Percentiles rank a stretch among this genome's conserved stretches.
These are phyloP conservation scores for Pyrgus malvae DNA, from an alignment of 2,888 invertebrate species.

Conservation along the genomic window DNA sequence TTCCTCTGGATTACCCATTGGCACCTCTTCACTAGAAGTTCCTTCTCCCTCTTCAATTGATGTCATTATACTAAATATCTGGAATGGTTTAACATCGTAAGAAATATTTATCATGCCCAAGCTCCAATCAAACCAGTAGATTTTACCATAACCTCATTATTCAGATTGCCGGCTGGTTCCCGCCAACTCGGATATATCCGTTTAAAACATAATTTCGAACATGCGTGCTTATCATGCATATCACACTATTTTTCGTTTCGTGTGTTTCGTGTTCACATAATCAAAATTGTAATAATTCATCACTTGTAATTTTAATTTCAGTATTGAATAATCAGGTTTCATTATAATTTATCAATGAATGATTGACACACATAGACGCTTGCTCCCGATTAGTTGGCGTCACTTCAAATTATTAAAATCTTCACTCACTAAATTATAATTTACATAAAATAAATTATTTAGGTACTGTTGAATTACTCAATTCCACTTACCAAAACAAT, in stretches of 20 bases:
- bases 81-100: conserved; percentile 3
- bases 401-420: conserved; percentile 14
- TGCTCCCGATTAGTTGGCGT: conserved; percentile 20
- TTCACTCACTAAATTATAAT: neutral
- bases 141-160: conserved; percentile 37
- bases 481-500: conserved; percentile 71
- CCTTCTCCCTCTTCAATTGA: conserved; percentile 67
- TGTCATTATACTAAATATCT: conserved; percentile 50
- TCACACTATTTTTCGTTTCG: neutral
- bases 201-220: neutral
- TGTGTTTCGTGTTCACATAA: neutral
- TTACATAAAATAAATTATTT: neutral
- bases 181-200: conserved; percentile 46
- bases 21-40: conserved; percentile 55
- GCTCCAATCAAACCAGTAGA: too few species aligned
- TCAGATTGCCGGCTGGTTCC: conserved; percentile 42
- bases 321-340: neutral
- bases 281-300: too few species aligned
- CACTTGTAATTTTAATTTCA: neutral
- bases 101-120: neutral
- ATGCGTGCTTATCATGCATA: neutral
- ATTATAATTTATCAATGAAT: neutral
- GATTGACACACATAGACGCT: conserved; percentile 18
- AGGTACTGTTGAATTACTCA: neutral
- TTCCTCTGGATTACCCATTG: conserved; percentile 81